Base-by-base conservation (phyloP, 2,888 invertebrate species). In the Nemoura dubitans region DNA sequence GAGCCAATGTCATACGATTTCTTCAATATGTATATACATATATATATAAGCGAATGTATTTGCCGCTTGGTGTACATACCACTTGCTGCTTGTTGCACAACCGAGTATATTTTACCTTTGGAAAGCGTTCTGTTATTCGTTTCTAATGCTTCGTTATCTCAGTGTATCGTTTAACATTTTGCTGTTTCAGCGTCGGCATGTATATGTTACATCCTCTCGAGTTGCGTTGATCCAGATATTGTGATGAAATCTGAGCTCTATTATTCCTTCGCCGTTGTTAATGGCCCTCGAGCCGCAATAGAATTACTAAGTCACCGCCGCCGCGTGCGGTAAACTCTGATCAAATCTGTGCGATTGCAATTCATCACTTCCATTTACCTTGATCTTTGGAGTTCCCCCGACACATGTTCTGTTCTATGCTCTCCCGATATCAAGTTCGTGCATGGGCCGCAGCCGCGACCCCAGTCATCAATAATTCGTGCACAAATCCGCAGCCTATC, bases 381-480 rank as follows among this genome's bases (percentile, higher is more conserved):
- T 59, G 59, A 59, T 59, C 59, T 59, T 59, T 59, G 59, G 14
- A 36, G 14, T 59, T 59, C 59, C 59, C 59, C 14, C 59, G 59
- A 59, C 59, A 59, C 59, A 59, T 59, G 59, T 59, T 59, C 59
- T 1, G 59, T 59, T 59, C 59, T 59, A 7, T 1, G 59, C 59
- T 21, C 16, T 10, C 14, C 59, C 59, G 59, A 59, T 59, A 10
- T 59, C 16, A 7, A 59, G 59, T 59, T 59, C 59, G 59, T 59
- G 59, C 59, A 59, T 21, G 30, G 26, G 28, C 5, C 81, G 14
- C n/a, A n/a, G 30, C n/a, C 30, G 30, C 28, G 78, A 30, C 81
- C 28, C 28, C 27, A 28, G 81, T 81, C 81, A 81, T 81, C 81
- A 81, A 81, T 81, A 81, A 81, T 81, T 59, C 59, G 59, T 59